Conservation (phyloP, 2,113 vertebrate genomes). For the Ondatra zibethicus region DNA sequence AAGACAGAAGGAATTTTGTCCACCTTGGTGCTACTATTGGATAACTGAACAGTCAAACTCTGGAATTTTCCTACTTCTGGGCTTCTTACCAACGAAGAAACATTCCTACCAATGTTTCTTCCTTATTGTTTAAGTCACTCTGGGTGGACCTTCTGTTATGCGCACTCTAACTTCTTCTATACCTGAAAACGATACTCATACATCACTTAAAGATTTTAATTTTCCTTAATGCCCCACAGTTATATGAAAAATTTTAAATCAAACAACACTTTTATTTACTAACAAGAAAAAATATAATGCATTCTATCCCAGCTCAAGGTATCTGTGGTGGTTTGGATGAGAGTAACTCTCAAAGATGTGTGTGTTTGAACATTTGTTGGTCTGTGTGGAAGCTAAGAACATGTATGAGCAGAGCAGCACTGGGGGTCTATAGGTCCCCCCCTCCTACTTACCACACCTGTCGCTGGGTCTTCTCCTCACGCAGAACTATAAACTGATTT, state of each 20-base stretch:
- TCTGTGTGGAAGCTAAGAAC: no score
- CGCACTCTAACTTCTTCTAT: background rate
- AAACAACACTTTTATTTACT: background rate
- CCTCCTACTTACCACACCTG: no score
- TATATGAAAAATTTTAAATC: background rate
- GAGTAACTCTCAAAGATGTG: background rate
- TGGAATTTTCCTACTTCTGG: background rate
- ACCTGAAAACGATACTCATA: background rate
- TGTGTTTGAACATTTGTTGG: background rate
- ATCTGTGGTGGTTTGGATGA: background rate
- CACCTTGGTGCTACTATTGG: background rate
- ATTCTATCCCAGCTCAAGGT: background rate
- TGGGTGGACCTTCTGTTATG: background rate
- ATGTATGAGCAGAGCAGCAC: no score
- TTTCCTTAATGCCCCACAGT: background rate
- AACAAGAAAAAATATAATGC: background rate
- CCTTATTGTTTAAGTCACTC: background rate
- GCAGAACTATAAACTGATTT: background rate
- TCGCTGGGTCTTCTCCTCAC: background rate
- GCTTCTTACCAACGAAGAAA: background rate
- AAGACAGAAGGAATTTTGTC: background rate
- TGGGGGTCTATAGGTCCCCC: background rate
- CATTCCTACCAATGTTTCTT: background rate
- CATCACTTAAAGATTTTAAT: background rate
- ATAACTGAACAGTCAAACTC: background rate